Evolutionary conservation across 2,888 invertebrate genomes (phyloP).

Genomic region (Steinernema carpocapsae): DNA sequence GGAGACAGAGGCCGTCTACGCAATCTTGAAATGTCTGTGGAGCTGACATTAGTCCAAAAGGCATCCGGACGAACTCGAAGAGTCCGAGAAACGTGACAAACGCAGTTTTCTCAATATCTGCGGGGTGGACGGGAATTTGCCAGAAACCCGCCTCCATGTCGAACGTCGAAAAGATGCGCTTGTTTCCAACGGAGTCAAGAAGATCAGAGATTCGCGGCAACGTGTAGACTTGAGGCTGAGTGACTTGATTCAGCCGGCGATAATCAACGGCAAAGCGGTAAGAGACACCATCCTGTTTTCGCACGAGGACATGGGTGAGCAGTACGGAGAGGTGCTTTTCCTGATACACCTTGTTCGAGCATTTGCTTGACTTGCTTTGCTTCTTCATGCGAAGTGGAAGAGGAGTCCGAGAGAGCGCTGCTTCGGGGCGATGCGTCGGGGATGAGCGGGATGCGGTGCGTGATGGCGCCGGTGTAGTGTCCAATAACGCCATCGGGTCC

Average conservation of each 20-base stretch:
- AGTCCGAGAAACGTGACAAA: neutral
- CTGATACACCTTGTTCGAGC: slow-evolving; percentile 38
- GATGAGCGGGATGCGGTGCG: neutral
- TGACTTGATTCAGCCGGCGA: neutral
- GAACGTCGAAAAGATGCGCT: neutral
- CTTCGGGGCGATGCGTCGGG: too few relatives aligned
- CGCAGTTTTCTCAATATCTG: neutral
- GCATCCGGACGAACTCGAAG: neutral
- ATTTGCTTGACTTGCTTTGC: slow-evolving; percentile 39
- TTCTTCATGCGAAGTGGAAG: neutral
- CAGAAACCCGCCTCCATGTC: neutral
- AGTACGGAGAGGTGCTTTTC: slow-evolving; percentile 33
- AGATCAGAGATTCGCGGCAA: neutral
- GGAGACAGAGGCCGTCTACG: neutral
- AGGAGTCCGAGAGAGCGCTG: slow-evolving; percentile 3
- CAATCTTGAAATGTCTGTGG: neutral
- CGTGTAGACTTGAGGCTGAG: neutral
- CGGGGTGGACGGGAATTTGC: neutral
- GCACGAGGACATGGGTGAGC: slow-evolving; percentile 24
- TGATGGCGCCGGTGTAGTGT: slow-evolving; percentile 4
- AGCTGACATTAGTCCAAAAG: neutral
- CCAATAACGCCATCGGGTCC: slow-evolving; percentile 30
- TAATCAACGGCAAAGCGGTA: neutral
- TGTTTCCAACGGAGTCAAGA: neutral
- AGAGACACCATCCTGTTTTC: neutral